These are phyloP conservation scores for Branchellion lobata DNA, from an alignment of 2,888 invertebrate species.

Conservation along the genomic window DNA sequence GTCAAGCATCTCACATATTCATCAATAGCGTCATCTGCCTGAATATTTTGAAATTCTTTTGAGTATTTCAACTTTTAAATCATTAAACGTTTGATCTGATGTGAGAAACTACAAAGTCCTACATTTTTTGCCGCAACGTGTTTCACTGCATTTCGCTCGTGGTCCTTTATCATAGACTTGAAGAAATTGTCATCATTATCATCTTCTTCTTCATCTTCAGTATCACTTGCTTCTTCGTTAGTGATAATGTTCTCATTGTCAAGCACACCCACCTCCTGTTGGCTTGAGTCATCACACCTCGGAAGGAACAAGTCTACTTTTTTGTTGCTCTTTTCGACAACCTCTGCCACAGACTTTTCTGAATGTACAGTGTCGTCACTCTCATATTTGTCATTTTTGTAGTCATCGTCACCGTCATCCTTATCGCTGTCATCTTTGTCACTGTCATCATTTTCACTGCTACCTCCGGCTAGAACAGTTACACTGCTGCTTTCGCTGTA, in stretches of 20 bases:
- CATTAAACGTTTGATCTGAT: not conserved
- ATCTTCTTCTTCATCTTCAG: not conserved
- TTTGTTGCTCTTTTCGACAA: not conserved
- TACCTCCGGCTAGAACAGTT: not conserved
- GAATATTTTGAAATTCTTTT: not conserved
- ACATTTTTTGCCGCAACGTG: no score
- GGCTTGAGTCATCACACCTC: not conserved
- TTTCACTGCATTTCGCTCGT: no score
- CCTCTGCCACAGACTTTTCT: not conserved
- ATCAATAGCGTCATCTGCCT: not conserved
- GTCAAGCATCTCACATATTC: constrained; percentile 11
- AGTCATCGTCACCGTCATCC: not conserved
- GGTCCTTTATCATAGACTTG: no score
- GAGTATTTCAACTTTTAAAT: not conserved
- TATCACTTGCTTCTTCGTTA: not conserved
- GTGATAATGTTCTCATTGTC: not conserved
- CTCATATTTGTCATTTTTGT: not conserved
- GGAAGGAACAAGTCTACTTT: not conserved
- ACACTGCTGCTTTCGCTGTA: not conserved
- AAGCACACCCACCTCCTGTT: not conserved
- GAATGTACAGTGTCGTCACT: not conserved
- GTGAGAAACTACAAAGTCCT: no score
- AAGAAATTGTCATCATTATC: not conserved
- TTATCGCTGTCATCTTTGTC: not conserved
- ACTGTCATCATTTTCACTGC: not conserved